A percentile compares a stretch with the other conserved stretches of the same genome.
Evolutionary conservation across 2,797 vertebrate genomes (phyloP).

Genomic region (Uromys caudimaculatus): DNA sequence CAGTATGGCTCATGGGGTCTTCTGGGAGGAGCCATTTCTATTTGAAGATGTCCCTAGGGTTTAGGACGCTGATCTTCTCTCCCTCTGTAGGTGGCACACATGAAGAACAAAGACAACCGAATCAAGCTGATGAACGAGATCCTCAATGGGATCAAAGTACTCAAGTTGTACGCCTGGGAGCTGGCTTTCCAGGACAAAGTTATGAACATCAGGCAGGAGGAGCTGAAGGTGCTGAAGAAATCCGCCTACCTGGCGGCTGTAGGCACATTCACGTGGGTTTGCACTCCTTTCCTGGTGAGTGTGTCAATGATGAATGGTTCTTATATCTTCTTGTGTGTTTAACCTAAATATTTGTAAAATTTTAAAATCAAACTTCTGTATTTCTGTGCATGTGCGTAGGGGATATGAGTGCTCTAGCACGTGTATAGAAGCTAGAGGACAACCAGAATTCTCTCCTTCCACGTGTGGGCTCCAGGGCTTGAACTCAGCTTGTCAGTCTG

Average conservation of each 20-base stretch:
- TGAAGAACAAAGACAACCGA: constrained; percentile 97
- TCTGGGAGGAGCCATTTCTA: not conserved
- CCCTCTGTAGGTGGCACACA: constrained; percentile 94
- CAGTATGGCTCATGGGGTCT: too few relatives aligned
- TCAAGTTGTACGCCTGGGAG: constrained; percentile 99
- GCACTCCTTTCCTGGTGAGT: constrained; percentile 98
- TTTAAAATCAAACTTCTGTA: not conserved
- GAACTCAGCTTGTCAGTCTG: not conserved
- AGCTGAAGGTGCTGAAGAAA: constrained; percentile 95
- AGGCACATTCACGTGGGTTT: constrained; percentile 98
- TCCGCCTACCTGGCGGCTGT: constrained; percentile 93
- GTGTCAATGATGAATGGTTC: not conserved
- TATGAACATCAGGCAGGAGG: constrained; percentile 93
- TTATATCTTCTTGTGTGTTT: not conserved
- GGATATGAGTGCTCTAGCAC: too few relatives aligned
- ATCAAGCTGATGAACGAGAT: constrained; percentile 99
- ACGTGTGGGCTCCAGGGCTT: not conserved
- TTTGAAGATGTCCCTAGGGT: too few relatives aligned
- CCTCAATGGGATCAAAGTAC: constrained; percentile 96
- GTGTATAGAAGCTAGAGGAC: not conserved
- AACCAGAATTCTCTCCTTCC: not conserved
- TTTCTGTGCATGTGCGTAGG: not conserved
- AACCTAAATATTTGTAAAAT: not conserved
- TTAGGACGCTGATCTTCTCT: not conserved
- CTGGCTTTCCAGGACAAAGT: constrained; percentile 96